Base-by-base conservation (phyloP, 2,797 vertebrate species). In the Alcedo quadribrachys region DNA sequence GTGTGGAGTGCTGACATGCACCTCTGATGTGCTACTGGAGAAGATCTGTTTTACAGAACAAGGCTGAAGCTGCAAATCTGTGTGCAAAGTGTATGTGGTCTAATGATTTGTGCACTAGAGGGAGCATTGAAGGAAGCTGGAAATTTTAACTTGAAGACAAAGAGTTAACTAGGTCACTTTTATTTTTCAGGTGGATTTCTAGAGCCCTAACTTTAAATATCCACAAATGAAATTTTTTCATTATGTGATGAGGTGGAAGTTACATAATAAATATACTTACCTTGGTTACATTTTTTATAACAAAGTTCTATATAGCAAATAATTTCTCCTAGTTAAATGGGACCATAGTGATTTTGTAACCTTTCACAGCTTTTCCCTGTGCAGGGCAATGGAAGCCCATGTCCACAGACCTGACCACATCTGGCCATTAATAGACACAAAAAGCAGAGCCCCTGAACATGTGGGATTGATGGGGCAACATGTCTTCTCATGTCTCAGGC, bases 201-300 rank as follows among this genome's bases (percentile, higher is more conserved):
- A 45, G 33, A 74, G 0, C 8, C 12, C 7, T 60, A 11, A 22
- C 2, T 61, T 71, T 46, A 84, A 58, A 81, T 46, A 77, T 2
- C 3, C 3, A 28, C 15, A 5, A 42, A 50, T 24, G 7, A 85
- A 76, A 66, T 28, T 53, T 53, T 63, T 63, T 30, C 11, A 3
- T 18, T 12, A 32, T 45, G 5, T 40, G 33, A 15, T 0, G 0
- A 1, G 3, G 17, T 67, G 2, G 9, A 69, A 50, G 11, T 35
- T 14, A 18, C 15, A 37, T 1, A 46, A 66, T 1, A 54, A 54
- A 8, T 27, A 10, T 27, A 27, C 15, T 45, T 51, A 16, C 15
- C 25, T n/a, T 0, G 9, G 65, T 83, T 9, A 32, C 53, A 54
- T 57, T 27, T 3, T 40, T 85, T n/a, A 28, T 25, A 73, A 30